Percentiles rank a stretch among this genome's conserved stretches.
Conservation (phyloP, 2,797 vertebrate genomes). For the Neopelma chrysocephalum region DNA sequence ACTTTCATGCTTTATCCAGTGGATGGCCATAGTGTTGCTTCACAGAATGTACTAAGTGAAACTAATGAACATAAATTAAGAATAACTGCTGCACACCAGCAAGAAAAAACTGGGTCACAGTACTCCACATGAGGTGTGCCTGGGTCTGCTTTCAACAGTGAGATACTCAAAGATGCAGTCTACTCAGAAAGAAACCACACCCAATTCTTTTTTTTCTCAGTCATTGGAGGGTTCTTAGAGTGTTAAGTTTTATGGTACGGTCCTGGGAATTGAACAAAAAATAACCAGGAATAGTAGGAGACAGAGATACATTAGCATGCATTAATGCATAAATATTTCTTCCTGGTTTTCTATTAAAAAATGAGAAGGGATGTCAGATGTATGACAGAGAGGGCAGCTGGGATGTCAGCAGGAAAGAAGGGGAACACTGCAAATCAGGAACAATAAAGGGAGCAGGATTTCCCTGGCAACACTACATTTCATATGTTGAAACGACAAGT, state of each 20-base stretch:
- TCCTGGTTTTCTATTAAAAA: slow-evolving; percentile 18
- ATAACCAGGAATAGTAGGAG: neutral
- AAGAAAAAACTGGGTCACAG: neutral
- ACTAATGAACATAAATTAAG: neutral
- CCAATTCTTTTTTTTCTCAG: neutral
- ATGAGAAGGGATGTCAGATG: slow-evolving; percentile 32
- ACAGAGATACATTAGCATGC: neutral
- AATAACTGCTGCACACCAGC: neutral
- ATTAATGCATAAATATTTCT: neutral
- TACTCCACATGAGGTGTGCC: neutral
- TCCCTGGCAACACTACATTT: slow-evolving; percentile 36
- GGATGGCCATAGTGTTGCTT: neutral
- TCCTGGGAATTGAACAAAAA: neutral
- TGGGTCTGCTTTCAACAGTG: neutral
- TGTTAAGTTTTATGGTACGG: neutral
- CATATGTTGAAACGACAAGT: slow-evolving; percentile 10
- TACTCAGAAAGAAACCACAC: neutral
- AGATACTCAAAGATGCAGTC: neutral
- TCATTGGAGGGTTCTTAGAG: neutral
- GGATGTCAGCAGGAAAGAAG: slow-evolving; percentile 52
- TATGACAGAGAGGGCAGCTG: slow-evolving; percentile 53
- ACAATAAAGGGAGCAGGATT: slow-evolving; percentile 37
- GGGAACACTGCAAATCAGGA: slow-evolving; percentile 14
- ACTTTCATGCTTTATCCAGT: neutral
- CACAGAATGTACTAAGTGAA: neutral